A percentile compares a stretch with the other conserved stretches of the same genome.
These are phyloP conservation scores for Phengaris alcon DNA, from an alignment of 2,888 invertebrate species.

Conservation along the genomic window DNA sequence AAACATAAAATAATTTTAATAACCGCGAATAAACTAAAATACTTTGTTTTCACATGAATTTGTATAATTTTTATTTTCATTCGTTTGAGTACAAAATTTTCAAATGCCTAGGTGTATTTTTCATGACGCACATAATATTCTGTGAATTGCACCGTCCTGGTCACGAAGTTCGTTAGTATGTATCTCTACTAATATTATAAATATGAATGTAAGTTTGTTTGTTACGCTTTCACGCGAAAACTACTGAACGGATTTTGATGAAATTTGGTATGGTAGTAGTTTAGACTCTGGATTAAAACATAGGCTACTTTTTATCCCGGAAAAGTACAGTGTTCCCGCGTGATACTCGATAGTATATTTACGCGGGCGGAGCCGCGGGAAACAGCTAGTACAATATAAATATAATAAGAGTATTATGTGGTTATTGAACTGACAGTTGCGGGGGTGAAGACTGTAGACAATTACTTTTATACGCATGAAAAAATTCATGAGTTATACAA, in stretches of 20 bases:
- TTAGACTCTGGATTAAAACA: too few relatives aligned
- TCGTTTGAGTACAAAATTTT: too few relatives aligned
- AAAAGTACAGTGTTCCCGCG: too few relatives aligned
- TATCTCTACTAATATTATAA: background rate
- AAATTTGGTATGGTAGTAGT: too few relatives aligned
- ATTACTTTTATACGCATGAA: background rate
- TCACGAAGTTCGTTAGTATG: conserved; percentile 9
- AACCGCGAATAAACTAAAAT: background rate
- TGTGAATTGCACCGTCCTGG: background rate
- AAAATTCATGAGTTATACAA: background rate
- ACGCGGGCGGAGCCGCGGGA: too few relatives aligned
- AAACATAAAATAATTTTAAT: background rate
- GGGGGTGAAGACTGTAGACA: background rate
- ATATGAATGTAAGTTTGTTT: too few relatives aligned
- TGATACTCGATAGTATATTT: too few relatives aligned
- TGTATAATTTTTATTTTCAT: background rate
- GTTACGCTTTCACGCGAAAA: too few relatives aligned
- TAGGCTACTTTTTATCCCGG: too few relatives aligned
- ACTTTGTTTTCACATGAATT: background rate
- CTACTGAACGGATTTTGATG: too few relatives aligned
- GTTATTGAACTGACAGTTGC: background rate
- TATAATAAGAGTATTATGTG: conserved; percentile 21
- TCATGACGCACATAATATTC: conserved; percentile 16
- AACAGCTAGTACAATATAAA: conserved; percentile 10
- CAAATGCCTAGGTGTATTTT: conserved; percentile 2